phyloP scores from a whole-genome alignment of 1,140 invertebrate species.

The Trichogramma pretiosum region DNA sequence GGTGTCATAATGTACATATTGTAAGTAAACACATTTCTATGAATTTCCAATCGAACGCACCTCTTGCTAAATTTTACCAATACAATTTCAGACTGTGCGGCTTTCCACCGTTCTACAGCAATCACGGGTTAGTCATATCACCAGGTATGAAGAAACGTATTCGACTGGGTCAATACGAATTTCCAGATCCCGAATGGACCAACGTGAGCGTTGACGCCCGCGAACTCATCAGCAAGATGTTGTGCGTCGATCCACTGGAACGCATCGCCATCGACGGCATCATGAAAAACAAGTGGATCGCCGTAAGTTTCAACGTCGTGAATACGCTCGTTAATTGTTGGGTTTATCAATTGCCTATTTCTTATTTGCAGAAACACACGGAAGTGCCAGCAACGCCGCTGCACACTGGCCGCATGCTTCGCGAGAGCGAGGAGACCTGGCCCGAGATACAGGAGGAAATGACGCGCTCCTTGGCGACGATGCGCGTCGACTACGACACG shows the following conservation, averaged over 20 bases:
- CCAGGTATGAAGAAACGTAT: slow-evolving; percentile 99
- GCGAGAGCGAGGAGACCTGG: slow-evolving; percentile 88
- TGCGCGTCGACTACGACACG: slow-evolving; percentile 91
- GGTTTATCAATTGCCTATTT: no score
- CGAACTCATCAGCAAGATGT: slow-evolving; percentile 86
- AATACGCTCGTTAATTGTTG: background rate
- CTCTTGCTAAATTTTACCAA: no score
- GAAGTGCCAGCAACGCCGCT: slow-evolving; percentile 89
- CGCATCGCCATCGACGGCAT: slow-evolving; percentile 86
- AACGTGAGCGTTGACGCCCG: slow-evolving; percentile 91
- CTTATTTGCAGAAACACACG: slow-evolving; percentile 61
- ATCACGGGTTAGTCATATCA: slow-evolving; percentile 92
- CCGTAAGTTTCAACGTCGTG: slow-evolving; percentile 49
- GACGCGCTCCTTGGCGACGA: slow-evolving; percentile 90
- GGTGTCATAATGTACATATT: slow-evolving; percentile 98
- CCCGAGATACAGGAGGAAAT: slow-evolving; percentile 97
- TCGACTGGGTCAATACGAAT: slow-evolving; percentile 91
- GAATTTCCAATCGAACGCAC: no score
- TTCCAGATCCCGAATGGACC: slow-evolving; percentile 92
- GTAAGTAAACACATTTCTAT: no score
- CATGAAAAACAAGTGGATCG: slow-evolving; percentile 83
- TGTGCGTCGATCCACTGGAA: slow-evolving; percentile 86
- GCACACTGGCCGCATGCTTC: slow-evolving; percentile 75
- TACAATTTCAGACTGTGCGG: slow-evolving; percentile 81
- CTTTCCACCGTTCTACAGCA: slow-evolving; percentile 97